These are phyloP conservation scores for Gavia stellata DNA, from an alignment of 2,113 vertebrate genomes.

Conservation along the genomic window DNA sequence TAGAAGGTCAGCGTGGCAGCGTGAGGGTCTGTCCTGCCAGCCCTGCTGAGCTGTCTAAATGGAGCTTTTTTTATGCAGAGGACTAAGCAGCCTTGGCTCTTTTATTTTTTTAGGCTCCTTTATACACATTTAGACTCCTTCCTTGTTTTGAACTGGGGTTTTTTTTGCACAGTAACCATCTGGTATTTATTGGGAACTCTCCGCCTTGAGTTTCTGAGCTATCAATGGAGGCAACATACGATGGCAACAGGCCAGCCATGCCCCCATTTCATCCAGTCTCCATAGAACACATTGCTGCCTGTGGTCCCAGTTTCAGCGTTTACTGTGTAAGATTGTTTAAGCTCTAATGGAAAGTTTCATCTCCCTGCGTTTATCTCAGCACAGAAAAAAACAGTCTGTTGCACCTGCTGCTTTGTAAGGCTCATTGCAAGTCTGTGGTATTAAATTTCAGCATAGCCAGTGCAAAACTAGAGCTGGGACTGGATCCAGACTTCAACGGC, in stretches of 20 bases:
- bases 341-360: background rate
- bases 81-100: background rate
- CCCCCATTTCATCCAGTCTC: background rate
- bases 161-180: background rate
- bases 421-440: background rate
- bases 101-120: background rate
- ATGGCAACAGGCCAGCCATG: background rate
- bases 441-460: slow-evolving; percentile 1
- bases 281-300: background rate
- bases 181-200: background rate
- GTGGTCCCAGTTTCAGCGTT: background rate
- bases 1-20: background rate
- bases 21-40: background rate
- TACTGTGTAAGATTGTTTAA: background rate
- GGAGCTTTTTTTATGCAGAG: background rate
- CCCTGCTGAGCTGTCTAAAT: background rate
- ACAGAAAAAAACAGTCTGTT: background rate
- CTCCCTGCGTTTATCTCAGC: background rate
- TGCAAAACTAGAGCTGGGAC: background rate
- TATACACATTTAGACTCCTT: background rate
- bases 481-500: background rate
- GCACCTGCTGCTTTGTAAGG: slow-evolving; percentile 15
- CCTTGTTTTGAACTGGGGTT: background rate
- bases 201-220: background rate
- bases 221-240: background rate